Base-by-base conservation (phyloP, 2,888 invertebrate genomes). In the Himalopsyche tibetana region DNA sequence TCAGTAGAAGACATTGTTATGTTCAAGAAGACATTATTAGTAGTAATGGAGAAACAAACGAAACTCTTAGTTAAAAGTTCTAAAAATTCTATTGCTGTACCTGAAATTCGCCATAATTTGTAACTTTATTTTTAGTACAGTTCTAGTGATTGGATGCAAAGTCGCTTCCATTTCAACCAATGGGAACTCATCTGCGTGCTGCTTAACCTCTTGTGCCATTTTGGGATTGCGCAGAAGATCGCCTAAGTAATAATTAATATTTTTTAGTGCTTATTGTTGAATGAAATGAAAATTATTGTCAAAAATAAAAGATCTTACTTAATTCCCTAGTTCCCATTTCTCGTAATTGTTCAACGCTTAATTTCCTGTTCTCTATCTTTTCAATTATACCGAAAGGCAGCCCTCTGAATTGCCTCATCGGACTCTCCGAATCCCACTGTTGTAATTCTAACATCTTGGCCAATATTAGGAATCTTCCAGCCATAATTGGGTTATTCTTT, bases 71-170 rank as follows among this genome's bases (percentile, higher is more conserved):
- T 42, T 42, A 3, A 83, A 56, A 1, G 1, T 83, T 45, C 6
- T 19, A 11, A 84, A 19, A 80, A 55, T 19, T 80, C 40, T 38
- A 81, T 80, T 84, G 42, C 5, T 79, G 11, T 88, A 93, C 93
- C 92, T 93, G 89, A 95, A 95, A 89, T 95, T 95, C 0, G 98
- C 96, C 85, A 93, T 95, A 38, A 99, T 95, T 84, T 94, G 94
- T 17, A 99, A 94, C 86, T 96, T 95, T 89, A 99, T 97, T 90
- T 97, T 94, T 17, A 99, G 92, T 5, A 99, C 96, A 0, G 97
- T 98, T 81, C 98, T 95, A 0, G 99, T 99, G 89, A 99, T 99
- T 0, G 99, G 99, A 90, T 99, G 99, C 11, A 99, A 93, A 45
- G 93, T 95, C 0, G 98, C 96, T 51, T 97, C 97, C 90, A 99